A percentile compares a stretch with the other conserved stretches of the same genome.
Evolutionary conservation across 2,797 vertebrate species (phyloP).

Genomic region (Catharus ustulatus): DNA sequence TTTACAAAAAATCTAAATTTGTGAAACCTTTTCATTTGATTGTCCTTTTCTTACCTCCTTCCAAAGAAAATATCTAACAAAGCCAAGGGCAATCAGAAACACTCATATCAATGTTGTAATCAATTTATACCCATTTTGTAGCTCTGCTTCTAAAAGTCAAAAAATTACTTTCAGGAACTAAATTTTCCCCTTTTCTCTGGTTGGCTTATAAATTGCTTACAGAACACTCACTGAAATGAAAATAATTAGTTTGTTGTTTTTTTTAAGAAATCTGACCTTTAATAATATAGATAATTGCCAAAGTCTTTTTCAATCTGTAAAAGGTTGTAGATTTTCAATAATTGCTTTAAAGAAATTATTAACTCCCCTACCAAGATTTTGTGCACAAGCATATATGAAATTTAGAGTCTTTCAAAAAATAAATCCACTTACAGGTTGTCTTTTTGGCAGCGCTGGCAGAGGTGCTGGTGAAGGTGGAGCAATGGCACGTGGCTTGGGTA

Average conservation of each 20-base stretch:
- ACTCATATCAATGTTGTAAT: not conserved
- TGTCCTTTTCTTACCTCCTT: not conserved
- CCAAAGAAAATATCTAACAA: not conserved
- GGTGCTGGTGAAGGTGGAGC: slow-evolving; percentile 77
- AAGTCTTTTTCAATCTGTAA: not conserved
- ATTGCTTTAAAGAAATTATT: not conserved
- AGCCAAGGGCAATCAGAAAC: not conserved
- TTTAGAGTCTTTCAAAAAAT: not conserved
- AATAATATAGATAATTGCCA: not conserved
- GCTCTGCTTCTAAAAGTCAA: not conserved
- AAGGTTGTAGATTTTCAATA: not conserved
- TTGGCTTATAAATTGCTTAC: not conserved
- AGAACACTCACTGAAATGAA: not conserved
- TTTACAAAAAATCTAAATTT: not conserved
- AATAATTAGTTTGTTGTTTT: not conserved
- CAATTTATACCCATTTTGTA: not conserved
- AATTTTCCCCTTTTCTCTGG: not conserved
- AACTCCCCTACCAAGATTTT: not conserved
- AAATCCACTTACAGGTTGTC: slow-evolving; percentile 80
- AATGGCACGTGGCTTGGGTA: slow-evolving; percentile 78
- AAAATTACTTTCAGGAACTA: not conserved
- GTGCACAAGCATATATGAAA: not conserved
- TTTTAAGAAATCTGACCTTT: not conserved
- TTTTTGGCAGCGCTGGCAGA: slow-evolving; percentile 72
- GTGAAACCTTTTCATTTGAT: not conserved